Evolutionary conservation across 2,113 vertebrate genomes (phyloP).

Genomic region (Circaetus gallicus): DNA sequence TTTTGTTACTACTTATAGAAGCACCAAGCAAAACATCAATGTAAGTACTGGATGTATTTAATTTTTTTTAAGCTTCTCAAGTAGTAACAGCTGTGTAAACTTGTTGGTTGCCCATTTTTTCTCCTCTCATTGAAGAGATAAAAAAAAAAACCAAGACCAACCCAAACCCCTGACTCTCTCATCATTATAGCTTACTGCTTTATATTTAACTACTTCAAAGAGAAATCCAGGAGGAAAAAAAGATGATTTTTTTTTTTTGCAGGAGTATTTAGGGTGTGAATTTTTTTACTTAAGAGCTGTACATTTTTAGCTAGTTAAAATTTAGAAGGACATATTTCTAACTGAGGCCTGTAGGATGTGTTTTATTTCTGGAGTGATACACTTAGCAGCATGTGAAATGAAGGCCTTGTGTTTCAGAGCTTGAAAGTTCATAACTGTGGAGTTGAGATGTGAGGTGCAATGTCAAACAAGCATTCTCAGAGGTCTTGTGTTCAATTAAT

Average conservation of each 20-base stretch:
- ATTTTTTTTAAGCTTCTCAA: not conserved
- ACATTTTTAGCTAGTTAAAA: not conserved
- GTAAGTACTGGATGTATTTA: conserved; percentile 68
- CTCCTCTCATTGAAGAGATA: not conserved
- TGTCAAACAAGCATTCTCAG: not conserved
- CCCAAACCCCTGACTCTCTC: not conserved
- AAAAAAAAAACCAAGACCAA: not conserved
- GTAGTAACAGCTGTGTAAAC: not conserved
- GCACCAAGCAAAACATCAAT: conserved; percentile 82
- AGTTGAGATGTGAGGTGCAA: not conserved
- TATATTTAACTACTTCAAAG: not conserved
- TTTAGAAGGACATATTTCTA: not conserved
- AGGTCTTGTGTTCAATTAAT: not conserved
- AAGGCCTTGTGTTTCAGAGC: not conserved
- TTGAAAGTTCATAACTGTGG: not conserved
- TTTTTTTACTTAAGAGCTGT: not conserved
- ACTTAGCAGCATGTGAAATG: not conserved
- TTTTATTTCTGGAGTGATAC: not conserved
- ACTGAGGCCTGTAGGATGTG: not conserved
- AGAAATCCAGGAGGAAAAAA: not conserved
- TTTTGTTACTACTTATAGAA: conserved; percentile 81
- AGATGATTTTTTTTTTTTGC: not conserved
- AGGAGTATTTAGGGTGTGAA: not conserved
- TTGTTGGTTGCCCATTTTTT: not conserved
- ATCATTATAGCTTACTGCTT: not conserved